phyloP scores from a whole-genome alignment of 2,797 vertebrate genomes.

The Percopsis omiscomaycus region DNA sequence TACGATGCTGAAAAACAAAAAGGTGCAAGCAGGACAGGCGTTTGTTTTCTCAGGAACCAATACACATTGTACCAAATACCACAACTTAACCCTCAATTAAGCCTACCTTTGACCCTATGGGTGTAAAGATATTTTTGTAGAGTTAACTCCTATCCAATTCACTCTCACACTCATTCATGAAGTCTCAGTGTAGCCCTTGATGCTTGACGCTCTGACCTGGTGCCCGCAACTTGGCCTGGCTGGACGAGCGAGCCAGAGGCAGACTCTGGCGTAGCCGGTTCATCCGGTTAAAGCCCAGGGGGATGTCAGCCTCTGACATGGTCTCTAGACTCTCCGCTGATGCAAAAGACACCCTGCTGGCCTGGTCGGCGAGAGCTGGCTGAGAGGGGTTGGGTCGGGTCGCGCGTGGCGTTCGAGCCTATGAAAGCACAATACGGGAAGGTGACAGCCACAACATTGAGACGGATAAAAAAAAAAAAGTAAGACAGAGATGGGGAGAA shows the following conservation, averaged over 20 bases:
- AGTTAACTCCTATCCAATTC: too few species aligned
- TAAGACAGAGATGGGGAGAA: background rate
- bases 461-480: background rate
- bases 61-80: too few species aligned
- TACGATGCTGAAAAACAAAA: too few species aligned
- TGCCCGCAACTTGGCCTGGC: conserved; percentile 92
- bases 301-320: conserved; percentile 93
- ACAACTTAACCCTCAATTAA: too few species aligned
- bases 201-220: conserved; percentile 80
- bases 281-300: conserved; percentile 93
- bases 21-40: too few species aligned
- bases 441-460: background rate
- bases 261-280: conserved; percentile 97
- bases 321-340: conserved; percentile 92
- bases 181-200: background rate
- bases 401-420: conserved; percentile 76
- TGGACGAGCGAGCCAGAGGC: conserved; percentile 91
- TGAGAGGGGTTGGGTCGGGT: conserved; percentile 83
- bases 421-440: conserved; percentile 9
- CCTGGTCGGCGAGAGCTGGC: conserved; percentile 88
- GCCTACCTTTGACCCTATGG: too few species aligned
- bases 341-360: conserved; percentile 88
- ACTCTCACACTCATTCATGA: background rate
- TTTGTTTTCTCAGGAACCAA: too few species aligned
- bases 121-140: too few species aligned